These are phyloP conservation scores for Nomada fucata DNA, from an alignment of 2,888 invertebrate genomes.

Conservation along the genomic window DNA sequence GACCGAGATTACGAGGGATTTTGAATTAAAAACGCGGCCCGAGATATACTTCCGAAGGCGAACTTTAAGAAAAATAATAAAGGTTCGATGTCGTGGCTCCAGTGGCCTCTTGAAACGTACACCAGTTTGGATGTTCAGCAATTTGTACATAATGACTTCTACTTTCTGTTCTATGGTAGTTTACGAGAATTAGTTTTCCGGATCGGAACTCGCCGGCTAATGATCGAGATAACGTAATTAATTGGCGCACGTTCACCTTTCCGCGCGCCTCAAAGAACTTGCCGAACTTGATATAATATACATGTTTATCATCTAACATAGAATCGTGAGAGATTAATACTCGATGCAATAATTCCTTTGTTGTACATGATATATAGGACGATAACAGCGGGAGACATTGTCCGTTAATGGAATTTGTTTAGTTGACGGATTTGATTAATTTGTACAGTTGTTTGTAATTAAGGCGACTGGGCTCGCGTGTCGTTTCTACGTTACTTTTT, in stretches of 20 bases:
- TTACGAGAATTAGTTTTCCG: conserved; percentile 9
- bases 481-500: neutral
- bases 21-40: conserved; percentile 48
- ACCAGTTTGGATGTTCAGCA: conserved; percentile 42
- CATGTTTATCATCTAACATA: too few relatives aligned
- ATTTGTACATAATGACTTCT: conserved; percentile 64
- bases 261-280: neutral
- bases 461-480: neutral
- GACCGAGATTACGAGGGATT: conserved; percentile 26
- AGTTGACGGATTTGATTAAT: neutral
- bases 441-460: neutral
- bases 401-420: neutral
- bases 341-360: too few relatives aligned
- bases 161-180: conserved; percentile 60
- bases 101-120: conserved; percentile 46
- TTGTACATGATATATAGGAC: neutral
- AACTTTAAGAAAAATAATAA: conserved; percentile 60
- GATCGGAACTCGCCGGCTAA: conserved; percentile 32
- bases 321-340: too few relatives aligned
- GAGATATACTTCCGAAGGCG: conserved; percentile 27
- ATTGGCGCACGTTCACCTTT: conserved; percentile 33
- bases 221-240: conserved; percentile 50
- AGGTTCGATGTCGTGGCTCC: conserved; percentile 56
- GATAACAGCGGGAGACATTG: neutral
- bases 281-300: neutral